Percentiles rank a stretch among this genome's conserved stretches.
Evolutionary conservation across 2,113 vertebrate species (phyloP).

Genomic region (Sturnira hondurensis): DNA sequence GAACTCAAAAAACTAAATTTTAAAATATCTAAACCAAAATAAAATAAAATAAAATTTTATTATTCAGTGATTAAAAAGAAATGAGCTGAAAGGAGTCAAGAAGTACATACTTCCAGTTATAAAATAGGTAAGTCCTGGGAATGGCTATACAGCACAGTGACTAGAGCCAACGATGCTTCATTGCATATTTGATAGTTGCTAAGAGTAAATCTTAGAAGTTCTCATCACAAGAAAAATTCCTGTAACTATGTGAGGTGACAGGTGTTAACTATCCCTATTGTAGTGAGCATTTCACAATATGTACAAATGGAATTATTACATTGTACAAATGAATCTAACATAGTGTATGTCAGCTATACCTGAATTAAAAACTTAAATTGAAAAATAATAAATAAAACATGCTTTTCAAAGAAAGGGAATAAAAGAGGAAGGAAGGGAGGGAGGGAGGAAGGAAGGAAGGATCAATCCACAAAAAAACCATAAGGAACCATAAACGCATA

Average conservation of each 20-base stretch:
- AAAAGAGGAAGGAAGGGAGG: neutral
- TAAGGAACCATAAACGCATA: neutral
- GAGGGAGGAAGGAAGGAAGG: neutral
- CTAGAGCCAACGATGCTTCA: neutral
- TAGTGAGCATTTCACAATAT: neutral
- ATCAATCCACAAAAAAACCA: neutral
- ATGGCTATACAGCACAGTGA: neutral
- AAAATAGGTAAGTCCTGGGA: neutral
- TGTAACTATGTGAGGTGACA: neutral
- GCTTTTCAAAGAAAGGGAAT: neutral
- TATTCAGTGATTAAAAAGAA: neutral
- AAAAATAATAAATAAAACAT: neutral
- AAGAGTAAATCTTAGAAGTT: neutral
- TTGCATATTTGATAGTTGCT: neutral
- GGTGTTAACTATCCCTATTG: neutral
- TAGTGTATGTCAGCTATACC: neutral
- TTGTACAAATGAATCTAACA: neutral
- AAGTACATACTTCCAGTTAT: neutral
- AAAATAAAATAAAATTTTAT: neutral
- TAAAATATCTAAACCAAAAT: too few relatives aligned
- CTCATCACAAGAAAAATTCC: neutral
- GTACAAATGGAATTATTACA: neutral
- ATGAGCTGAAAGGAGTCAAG: neutral
- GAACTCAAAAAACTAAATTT: too few relatives aligned
- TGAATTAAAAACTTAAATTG: neutral